Evolutionary conservation across 2,888 invertebrate genomes (phyloP).

Genomic region (Cybosia mesomella): DNA sequence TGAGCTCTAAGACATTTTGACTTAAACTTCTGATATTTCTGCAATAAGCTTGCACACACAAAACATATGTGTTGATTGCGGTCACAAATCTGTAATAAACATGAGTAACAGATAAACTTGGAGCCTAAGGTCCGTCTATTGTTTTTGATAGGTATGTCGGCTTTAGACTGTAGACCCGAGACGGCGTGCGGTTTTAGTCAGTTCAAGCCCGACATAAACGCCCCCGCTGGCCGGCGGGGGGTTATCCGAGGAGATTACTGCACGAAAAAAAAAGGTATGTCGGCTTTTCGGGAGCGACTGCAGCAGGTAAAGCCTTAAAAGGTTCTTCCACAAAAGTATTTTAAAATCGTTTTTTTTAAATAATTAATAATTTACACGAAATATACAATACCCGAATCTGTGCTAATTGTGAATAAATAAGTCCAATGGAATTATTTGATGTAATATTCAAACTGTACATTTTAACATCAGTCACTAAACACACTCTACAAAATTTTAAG

Average conservation of each 20-base stretch:
- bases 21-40: conserved; percentile 54
- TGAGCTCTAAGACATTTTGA: conserved; percentile 51
- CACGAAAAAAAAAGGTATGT: too few species aligned
- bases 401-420: conserved; percentile 42
- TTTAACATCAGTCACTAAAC: conserved; percentile 53
- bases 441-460: conserved; percentile 47
- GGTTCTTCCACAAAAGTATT: too few species aligned
- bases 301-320: too few species aligned
- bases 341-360: too few species aligned
- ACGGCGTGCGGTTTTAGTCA: too few species aligned
- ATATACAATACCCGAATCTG: conserved; percentile 33
- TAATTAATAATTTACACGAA: background rate
- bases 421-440: conserved; percentile 36
- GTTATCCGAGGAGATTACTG: too few species aligned
- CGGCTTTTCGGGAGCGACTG: too few species aligned
- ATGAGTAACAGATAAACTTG: background rate
- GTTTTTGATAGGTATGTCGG: too few species aligned
- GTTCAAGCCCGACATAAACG: too few species aligned
- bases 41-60: conserved; percentile 51
- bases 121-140: too few species aligned
- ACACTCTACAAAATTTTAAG: conserved; percentile 50
- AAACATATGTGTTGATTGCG: conserved; percentile 49
- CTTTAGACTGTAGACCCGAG: too few species aligned
- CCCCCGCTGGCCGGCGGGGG: too few species aligned
- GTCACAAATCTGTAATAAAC: conserved; percentile 31